phyloP scores from a whole-genome alignment of 1,140 invertebrate species.

The Hypsibius dujardini region DNA sequence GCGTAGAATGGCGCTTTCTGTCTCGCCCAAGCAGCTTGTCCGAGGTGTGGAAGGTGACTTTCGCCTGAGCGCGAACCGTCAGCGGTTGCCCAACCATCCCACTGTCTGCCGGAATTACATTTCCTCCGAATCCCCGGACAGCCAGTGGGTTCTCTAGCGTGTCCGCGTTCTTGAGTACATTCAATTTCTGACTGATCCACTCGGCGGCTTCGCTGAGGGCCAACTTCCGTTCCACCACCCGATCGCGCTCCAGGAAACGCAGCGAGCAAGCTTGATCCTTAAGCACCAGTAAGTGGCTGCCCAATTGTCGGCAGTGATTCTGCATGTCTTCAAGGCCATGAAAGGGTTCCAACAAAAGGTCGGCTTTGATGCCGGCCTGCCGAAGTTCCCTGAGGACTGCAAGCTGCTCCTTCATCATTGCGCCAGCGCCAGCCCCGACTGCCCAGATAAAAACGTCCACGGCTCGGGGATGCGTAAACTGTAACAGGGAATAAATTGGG shows the following conservation, averaged over 20 bases:
- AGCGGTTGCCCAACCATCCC: background rate
- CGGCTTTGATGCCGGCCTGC: conserved; percentile 39
- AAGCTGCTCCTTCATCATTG: conserved; percentile 45
- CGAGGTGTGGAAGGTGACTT: conserved; percentile 8
- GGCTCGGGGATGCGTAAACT: conserved; percentile 27
- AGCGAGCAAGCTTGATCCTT: conserved; percentile 40
- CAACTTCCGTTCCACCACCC: conserved; percentile 45
- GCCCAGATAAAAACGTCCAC: conserved; percentile 50
- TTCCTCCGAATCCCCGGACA: conserved; percentile 17
- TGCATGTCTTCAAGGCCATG: conserved; percentile 46
- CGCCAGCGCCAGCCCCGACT: conserved; percentile 36
- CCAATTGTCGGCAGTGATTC: conserved; percentile 44
- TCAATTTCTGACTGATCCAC: conserved; percentile 36
- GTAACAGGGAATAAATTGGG: background rate
- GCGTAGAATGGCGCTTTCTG: conserved; percentile 9
- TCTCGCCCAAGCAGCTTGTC: background rate
- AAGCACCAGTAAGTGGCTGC: conserved; percentile 48
- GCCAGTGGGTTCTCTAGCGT: background rate
- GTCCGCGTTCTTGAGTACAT: conserved; percentile 11
- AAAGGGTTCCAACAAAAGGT: conserved; percentile 36
- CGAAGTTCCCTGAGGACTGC: conserved; percentile 42
- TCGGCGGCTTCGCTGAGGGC: conserved; percentile 40
- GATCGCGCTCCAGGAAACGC: conserved; percentile 30
- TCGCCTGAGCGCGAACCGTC: background rate
- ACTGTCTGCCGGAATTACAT: conserved; percentile 11